Conservation (phyloP, 2,797 vertebrate species). For the Botia almorhae region DNA sequence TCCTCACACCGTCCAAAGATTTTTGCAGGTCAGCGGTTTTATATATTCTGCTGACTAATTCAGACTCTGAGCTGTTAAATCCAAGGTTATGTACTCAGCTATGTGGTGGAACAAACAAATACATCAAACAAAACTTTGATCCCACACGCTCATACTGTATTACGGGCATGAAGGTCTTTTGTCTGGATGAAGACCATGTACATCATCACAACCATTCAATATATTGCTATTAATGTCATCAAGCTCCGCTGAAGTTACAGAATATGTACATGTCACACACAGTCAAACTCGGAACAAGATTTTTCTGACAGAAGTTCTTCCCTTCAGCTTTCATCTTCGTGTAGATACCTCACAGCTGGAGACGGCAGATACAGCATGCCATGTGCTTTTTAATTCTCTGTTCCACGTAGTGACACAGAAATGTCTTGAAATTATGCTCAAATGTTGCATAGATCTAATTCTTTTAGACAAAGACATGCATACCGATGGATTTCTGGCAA, state of each 20-base stretch:
- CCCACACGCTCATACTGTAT: not conserved
- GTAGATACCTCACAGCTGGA: conserved; percentile 5
- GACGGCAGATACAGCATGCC: conserved; percentile 5
- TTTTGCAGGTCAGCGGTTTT: conserved; percentile 9
- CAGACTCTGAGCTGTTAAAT: not conserved
- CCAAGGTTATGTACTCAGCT: conserved; percentile 23
- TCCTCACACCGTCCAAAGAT: conserved; percentile 1
- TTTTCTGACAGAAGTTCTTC: conserved; percentile 13
- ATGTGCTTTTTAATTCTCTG: conserved; percentile 2
- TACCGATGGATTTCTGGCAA: not conserved
- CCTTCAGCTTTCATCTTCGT: not conserved
- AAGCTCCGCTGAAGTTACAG: not conserved
- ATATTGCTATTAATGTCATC: not conserved
- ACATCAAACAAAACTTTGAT: conserved; percentile 26
- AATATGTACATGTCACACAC: not conserved
- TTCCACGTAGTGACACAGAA: conserved; percentile 13
- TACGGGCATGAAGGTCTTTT: not conserved
- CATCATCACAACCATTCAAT: not conserved
- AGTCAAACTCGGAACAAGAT: not conserved
- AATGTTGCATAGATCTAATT: not conserved
- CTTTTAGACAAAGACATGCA: conserved; percentile 16
- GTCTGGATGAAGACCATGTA: not conserved
- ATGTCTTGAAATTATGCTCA: not conserved
- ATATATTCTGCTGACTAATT: conserved; percentile 27
- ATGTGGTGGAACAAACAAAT: conserved; percentile 22